Conservation (phyloP, 2,797 vertebrate genomes). For the Spinus olivaceus region DNA sequence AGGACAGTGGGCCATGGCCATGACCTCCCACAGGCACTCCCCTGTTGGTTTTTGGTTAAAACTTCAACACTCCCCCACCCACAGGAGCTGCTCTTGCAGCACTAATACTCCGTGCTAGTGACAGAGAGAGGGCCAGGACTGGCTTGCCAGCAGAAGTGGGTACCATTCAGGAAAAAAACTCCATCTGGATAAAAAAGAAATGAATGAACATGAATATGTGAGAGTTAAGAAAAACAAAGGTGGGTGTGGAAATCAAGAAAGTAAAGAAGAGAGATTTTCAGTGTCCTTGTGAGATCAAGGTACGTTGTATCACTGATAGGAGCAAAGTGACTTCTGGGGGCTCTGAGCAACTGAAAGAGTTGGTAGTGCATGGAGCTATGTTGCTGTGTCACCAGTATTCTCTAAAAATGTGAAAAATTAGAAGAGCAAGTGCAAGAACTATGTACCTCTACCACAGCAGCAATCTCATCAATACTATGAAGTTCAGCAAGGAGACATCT, state of each 20-base stretch:
- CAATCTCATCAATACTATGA: not conserved
- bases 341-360: not conserved
- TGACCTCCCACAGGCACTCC: not conserved
- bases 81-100: not conserved
- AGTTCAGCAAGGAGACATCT: not conserved
- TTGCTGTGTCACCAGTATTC: not conserved
- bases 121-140: not conserved
- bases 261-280: not conserved
- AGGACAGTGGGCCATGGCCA: not conserved
- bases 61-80: not conserved
- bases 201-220: not conserved
- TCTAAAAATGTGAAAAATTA: not conserved
- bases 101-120: not conserved
- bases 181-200: not conserved
- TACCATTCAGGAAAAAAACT: not conserved
- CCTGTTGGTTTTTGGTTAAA: not conserved
- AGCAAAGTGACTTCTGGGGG: not conserved
- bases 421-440: not conserved
- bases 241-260: not conserved
- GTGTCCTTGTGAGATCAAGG: not conserved
- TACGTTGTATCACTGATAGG: rapidly evolving
- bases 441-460: not conserved
- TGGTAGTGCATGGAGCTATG: not conserved
- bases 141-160: not conserved
- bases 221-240: not conserved